phyloP scores from a whole-genome alignment of 2,113 vertebrate species.

The Mionectes macconnelli region DNA sequence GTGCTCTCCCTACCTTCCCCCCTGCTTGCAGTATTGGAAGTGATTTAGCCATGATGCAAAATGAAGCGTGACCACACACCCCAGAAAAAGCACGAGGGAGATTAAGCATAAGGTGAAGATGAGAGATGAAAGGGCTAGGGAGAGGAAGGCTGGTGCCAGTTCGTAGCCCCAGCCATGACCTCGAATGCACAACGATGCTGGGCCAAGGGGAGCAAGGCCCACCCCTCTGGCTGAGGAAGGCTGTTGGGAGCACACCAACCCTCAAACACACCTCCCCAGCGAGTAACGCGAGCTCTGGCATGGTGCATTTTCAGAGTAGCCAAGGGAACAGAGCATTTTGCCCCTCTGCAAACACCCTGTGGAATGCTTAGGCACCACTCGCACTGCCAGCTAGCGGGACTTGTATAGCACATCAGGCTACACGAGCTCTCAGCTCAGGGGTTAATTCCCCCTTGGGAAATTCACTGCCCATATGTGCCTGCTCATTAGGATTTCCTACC shows the following conservation, averaged over 20 bases:
- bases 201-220: background rate
- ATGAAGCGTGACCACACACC: background rate
- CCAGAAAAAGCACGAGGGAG: background rate
- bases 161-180: background rate
- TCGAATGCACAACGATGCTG: accelerated
- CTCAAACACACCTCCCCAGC: background rate
- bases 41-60: background rate
- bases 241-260: accelerated
- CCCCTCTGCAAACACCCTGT: background rate
- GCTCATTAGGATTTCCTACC: background rate
- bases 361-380: background rate
- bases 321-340: background rate
- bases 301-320: background rate
- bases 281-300: background rate
- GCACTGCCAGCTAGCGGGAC: background rate
- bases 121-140: background rate
- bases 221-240: background rate
- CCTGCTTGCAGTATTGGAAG: background rate
- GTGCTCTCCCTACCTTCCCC: background rate
- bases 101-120: background rate
- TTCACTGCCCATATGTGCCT: background rate
- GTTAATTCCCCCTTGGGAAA: background rate
- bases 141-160: background rate
- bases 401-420: background rate
- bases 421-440: background rate